Conservation (phyloP, 1,140 invertebrate genomes). For the Chrysopa pallens region DNA sequence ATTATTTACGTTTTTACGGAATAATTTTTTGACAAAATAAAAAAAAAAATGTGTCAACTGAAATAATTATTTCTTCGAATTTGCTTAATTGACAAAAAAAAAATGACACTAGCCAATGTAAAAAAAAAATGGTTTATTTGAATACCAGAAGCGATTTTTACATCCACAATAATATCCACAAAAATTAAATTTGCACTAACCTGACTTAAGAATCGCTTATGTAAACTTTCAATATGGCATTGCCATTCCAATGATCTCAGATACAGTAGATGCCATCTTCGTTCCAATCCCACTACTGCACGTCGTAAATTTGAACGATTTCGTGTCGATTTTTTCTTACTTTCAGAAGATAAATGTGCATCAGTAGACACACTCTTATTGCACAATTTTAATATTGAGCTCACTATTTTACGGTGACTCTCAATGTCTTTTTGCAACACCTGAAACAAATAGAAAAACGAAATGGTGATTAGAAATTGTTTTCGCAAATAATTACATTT, state of each 20-base stretch:
- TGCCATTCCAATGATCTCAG: slow-evolving; percentile 77
- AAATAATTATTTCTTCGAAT: too few relatives aligned
- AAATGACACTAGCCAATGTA: too few relatives aligned
- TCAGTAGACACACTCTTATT: slow-evolving; percentile 5
- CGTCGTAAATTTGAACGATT: slow-evolving; percentile 12
- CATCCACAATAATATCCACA: slow-evolving; percentile 4
- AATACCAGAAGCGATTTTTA: too few relatives aligned
- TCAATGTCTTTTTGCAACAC: slow-evolving; percentile 69
- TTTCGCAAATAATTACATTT: too few relatives aligned
- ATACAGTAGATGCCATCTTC: slow-evolving; percentile 75
- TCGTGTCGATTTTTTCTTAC: background rate
- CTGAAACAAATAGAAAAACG: slow-evolving; percentile 29
- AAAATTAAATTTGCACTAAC: slow-evolving; percentile 10
- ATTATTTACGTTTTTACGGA: too few relatives aligned
- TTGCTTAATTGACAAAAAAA: too few relatives aligned
- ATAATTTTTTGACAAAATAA: too few relatives aligned
- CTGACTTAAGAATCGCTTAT: slow-evolving; percentile 21
- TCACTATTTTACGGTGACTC: slow-evolving; percentile 64
- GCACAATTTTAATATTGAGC: slow-evolving; percentile 54
- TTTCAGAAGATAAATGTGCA: background rate
- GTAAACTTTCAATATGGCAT: slow-evolving; percentile 54
- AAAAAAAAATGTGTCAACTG: too few relatives aligned
- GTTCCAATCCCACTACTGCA: slow-evolving; percentile 42
- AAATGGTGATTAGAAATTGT: too few relatives aligned
- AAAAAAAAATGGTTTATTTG: too few relatives aligned